These are phyloP conservation scores for Calidris pygmaea DNA, from an alignment of 2,113 vertebrate species.

Conservation along the genomic window DNA sequence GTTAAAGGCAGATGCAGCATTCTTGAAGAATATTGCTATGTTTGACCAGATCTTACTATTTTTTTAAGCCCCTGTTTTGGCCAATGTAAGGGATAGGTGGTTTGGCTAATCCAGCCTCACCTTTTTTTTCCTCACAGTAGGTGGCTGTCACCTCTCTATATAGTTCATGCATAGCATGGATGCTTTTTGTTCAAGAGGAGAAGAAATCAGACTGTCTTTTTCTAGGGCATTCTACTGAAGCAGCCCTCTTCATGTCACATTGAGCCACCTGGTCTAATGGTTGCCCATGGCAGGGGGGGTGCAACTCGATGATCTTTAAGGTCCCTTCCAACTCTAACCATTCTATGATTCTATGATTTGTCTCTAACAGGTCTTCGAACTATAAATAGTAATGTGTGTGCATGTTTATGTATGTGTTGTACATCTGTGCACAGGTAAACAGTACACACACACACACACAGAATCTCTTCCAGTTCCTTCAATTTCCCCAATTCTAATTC, in stretches of 20 bases:
- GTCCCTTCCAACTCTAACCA: neutral
- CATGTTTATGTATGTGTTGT: neutral
- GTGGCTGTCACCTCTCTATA: neutral
- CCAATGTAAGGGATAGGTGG: neutral
- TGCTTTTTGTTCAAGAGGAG: neutral
- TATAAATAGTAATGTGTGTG: neutral
- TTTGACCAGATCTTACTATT: neutral
- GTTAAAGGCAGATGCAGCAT: neutral
- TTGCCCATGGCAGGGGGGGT: neutral
- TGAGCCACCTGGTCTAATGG: too few relatives aligned
- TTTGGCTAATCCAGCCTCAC: neutral
- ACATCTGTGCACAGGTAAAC: neutral
- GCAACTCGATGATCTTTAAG: neutral
- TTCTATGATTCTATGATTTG: neutral
- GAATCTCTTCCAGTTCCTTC: neutral
- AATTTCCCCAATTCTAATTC: neutral
- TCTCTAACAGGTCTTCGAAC: neutral
- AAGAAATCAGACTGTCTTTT: neutral
- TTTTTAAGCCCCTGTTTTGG: neutral
- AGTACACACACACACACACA: neutral
- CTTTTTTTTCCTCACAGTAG: neutral
- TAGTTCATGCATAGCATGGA: neutral
- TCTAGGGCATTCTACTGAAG: neutral
- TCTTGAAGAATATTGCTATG: neutral
- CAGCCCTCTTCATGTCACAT: neutral